Percentiles rank a stretch among this genome's conserved stretches.
Conservation (phyloP, 2,888 invertebrate genomes). For the Euzetes globulus region DNA sequence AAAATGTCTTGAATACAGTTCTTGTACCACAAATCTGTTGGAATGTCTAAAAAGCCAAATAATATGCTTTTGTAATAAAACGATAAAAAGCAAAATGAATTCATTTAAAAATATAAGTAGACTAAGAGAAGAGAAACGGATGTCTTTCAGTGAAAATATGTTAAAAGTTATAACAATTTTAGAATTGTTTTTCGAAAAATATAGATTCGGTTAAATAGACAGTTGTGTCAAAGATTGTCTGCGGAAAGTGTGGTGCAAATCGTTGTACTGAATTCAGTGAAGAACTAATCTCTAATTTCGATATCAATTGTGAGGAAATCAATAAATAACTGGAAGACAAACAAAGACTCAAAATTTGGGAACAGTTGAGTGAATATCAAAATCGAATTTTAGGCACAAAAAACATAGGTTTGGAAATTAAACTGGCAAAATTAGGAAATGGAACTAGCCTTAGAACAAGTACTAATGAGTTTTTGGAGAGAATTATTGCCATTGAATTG, state of each 20-base stretch:
- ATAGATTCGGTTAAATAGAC: neutral
- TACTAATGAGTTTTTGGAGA: neutral
- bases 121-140: neutral
- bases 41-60: neutral
- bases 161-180: neutral
- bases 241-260: neutral
- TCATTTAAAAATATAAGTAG: neutral
- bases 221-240: neutral
- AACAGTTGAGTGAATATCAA: neutral
- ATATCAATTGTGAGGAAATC: neutral
- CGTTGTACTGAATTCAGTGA: neutral
- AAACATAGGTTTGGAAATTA: neutral
- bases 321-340: slow-evolving; percentile 14
- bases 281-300: neutral
- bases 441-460: neutral
- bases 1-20: neutral
- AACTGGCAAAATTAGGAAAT: neutral
- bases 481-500: neutral
- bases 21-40: neutral
- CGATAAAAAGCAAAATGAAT: neutral
- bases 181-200: neutral
- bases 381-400: neutral
- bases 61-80: neutral
- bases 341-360: neutral
- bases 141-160: neutral